phyloP scores from a whole-genome alignment of 2,888 invertebrate species.

The Rosalia funebris region DNA sequence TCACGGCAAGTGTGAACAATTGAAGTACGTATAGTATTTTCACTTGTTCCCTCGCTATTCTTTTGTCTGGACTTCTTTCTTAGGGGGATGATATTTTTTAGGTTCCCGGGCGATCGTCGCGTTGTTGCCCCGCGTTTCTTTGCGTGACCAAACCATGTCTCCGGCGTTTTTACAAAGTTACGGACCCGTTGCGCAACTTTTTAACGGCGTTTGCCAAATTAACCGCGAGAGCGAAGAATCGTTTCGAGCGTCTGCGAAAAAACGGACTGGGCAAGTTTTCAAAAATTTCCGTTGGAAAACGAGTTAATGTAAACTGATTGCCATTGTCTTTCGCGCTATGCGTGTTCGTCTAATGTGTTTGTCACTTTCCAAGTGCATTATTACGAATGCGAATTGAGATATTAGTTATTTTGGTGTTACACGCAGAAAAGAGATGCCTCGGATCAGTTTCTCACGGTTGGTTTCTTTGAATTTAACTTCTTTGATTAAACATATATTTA shows the following conservation, averaged over 20 bases:
- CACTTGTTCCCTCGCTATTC: slow-evolving; percentile 37
- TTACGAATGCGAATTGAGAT: too few relatives aligned
- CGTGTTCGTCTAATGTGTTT: too few relatives aligned
- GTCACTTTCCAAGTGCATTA: too few relatives aligned
- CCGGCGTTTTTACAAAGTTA: neutral
- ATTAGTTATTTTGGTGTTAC: too few relatives aligned
- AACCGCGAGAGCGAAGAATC: neutral
- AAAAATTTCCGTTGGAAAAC: too few relatives aligned
- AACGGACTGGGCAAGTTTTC: slow-evolving; percentile 14
- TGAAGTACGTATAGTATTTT: slow-evolving; percentile 40
- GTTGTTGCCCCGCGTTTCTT: slow-evolving; percentile 12
- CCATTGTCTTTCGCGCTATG: too few relatives aligned
- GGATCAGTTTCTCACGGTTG: too few relatives aligned
- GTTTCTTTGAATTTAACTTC: too few relatives aligned
- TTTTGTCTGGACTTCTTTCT: slow-evolving; percentile 36
- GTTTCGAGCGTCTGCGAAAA: neutral
- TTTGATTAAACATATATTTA: too few relatives aligned
- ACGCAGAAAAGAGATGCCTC: too few relatives aligned
- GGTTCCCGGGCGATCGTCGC: slow-evolving; percentile 30
- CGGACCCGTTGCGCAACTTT: neutral
- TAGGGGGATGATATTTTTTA: slow-evolving; percentile 30
- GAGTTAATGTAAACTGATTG: too few relatives aligned
- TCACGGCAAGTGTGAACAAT: slow-evolving; percentile 42
- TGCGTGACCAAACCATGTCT: slow-evolving; percentile 3
- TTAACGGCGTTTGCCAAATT: neutral